Evolutionary conservation across 2,888 invertebrate genomes (phyloP), one percentile per base, ranked within the genome.

Genomic region (Mythimna vitellina): DNA sequence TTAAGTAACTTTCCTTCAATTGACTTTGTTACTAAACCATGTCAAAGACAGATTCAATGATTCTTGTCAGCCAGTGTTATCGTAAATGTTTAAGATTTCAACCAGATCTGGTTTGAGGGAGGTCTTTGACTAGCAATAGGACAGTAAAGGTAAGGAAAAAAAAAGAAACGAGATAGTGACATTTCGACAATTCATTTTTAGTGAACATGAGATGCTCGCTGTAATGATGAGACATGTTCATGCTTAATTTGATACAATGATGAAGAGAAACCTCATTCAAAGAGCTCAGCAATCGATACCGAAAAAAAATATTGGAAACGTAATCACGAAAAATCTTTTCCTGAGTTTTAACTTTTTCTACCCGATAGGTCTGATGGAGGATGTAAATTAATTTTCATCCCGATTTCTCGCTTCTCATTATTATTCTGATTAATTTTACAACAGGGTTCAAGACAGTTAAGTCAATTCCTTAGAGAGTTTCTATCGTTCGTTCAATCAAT

Each of bases 341-440:
- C n/a, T 29, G 57, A 17, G 42, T 53, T 62, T 35, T 3, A n/a
- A 10, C 51, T 49, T 53, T 75, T 56, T 58, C 42, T 54, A 12
- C 32, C 9, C 35, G 29, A 46, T 35, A 29, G 17, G 5, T 46
- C 32, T 20, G 49, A n/a, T 32, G 25, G 25, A 73, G 12, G 17
- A 46, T 25, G 49, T 42, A 78, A 61, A 72, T 72, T 72, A 64
- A 61, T 73, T 61, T 49, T 14, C n/a, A 35, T 56, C 25, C 61
- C 56, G 54, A 60, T 53, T 61, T 29, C 65, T 53, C 32, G 56
- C 49, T 49, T n/a, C 49, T 61, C 57, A 54, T 63, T 76, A 65
- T 64, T 57, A 71, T 76, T 49, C 66, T 61, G 53, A 70, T 81
- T 64, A 76, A 78, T 78, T 71, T 76, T 61, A 56, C 54, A 38